A percentile compares a stretch with the other conserved stretches of the same genome.
Conservation (phyloP, 1,140 invertebrate species). For the Episyrphus balteatus region DNA sequence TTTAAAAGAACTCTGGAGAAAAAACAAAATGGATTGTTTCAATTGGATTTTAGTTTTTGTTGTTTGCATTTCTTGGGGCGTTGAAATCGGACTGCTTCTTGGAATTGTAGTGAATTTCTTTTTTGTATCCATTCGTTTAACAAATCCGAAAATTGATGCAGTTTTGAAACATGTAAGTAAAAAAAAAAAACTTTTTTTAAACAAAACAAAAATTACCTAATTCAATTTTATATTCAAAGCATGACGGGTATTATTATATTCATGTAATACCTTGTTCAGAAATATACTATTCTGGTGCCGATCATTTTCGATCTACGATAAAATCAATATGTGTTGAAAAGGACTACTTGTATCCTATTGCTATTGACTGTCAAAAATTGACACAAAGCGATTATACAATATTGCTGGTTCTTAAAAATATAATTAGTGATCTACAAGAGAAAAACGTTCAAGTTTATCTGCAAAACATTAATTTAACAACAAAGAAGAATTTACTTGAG, state of each 20-base stretch:
- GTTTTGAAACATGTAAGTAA: constrained; percentile 46
- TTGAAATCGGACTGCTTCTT: constrained; percentile 80
- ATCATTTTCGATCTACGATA: constrained; percentile 48
- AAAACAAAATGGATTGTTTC: constrained; percentile 54
- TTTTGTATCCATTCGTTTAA: constrained; percentile 67
- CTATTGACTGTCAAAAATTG: no score
- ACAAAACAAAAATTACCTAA: background rate
- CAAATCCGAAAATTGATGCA: constrained; percentile 59
- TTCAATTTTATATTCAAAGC: constrained; percentile 6
- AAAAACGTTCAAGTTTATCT: no score
- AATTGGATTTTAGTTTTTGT: constrained; percentile 67
- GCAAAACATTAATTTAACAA: no score
- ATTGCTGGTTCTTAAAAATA: no score
- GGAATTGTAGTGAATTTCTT: constrained; percentile 74
- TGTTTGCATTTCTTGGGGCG: constrained; percentile 62
- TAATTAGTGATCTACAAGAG: no score
- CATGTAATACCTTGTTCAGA: constrained; percentile 48
- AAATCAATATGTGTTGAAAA: no score
- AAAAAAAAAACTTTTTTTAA: constrained; percentile 9
- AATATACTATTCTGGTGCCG: constrained; percentile 52
- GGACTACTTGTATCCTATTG: no score
- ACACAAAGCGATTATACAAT: no score
- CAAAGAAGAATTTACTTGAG: no score
- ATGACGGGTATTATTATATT: constrained; percentile 37
- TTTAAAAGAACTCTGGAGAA: constrained; percentile 59